phyloP scores from a whole-genome alignment of 2,888 invertebrate genomes.

The Orthosia gothica region DNA sequence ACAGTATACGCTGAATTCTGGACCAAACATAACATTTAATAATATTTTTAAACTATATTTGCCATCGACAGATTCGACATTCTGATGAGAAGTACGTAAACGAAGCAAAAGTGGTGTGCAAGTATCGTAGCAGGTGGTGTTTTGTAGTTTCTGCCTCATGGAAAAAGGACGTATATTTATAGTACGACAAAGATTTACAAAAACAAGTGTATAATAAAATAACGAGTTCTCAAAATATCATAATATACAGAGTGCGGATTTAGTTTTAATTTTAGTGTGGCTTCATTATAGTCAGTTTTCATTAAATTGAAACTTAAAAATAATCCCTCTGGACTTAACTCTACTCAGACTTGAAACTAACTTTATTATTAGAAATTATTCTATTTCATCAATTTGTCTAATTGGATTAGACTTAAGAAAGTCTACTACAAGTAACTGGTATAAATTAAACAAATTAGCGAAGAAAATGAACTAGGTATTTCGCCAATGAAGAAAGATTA shows the following conservation, averaged over 20 bases:
- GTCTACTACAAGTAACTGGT: not conserved
- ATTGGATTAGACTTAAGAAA: slow-evolving; percentile 9
- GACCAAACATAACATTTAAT: no score
- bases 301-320: slow-evolving; percentile 11
- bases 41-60: no score
- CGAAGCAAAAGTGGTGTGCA: no score
- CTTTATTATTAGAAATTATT: slow-evolving; percentile 23
- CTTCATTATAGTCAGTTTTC: not conserved
- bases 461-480: slow-evolving; percentile 4
- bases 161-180: no score
- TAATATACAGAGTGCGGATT: not conserved
- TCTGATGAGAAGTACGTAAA: no score
- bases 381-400: slow-evolving; percentile 37
- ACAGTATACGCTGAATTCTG: no score
- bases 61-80: no score
- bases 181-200: no score
- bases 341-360: not conserved
- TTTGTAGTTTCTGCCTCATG: no score
- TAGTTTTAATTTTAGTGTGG: not conserved
- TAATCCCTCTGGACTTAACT: not conserved
- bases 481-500: not conserved
- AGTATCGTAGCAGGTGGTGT: no score
- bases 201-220: no score
- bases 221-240: not conserved
- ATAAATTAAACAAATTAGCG: slow-evolving; percentile 23